Percentiles rank a stretch among this genome's conserved stretches.
These are phyloP conservation scores for Labia minor DNA, from an alignment of 2,888 invertebrate species.

Conservation along the genomic window DNA sequence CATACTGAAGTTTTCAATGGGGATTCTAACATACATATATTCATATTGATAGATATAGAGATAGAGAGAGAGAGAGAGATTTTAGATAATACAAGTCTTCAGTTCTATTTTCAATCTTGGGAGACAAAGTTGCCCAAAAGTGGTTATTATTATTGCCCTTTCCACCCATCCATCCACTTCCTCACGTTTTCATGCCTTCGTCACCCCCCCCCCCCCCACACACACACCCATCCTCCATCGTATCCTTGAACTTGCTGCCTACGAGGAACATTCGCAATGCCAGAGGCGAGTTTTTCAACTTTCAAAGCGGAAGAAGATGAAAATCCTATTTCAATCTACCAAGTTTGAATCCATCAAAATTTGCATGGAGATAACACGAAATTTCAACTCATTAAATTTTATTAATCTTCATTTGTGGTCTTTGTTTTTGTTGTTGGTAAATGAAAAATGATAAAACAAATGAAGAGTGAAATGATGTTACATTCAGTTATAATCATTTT, in stretches of 20 bases:
- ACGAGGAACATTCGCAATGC: background rate
- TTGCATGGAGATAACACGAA: background rate
- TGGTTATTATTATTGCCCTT: background rate
- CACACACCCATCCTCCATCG: background rate
- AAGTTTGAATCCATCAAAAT: background rate
- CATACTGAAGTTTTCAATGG: no score
- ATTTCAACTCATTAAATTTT: background rate
- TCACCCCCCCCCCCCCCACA: background rate
- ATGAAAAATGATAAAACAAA: background rate
- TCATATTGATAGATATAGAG: no score
- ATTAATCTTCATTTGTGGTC: background rate
- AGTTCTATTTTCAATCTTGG: no score
- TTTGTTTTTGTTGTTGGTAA: background rate
- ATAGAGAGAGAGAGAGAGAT: no score
- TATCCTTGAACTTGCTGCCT: background rate
- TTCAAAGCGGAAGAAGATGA: background rate
- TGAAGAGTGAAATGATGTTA: background rate
- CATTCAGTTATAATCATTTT: no score
- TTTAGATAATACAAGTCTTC: no score
- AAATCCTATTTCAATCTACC: conserved; percentile 1
- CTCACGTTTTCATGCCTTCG: background rate
- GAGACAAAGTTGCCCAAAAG: background rate
- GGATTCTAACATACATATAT: no score
- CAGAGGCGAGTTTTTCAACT: conserved; percentile 2
- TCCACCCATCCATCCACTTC: background rate